Base-by-base conservation (phyloP, 2,797 vertebrate genomes). In the Anableps anableps region DNA sequence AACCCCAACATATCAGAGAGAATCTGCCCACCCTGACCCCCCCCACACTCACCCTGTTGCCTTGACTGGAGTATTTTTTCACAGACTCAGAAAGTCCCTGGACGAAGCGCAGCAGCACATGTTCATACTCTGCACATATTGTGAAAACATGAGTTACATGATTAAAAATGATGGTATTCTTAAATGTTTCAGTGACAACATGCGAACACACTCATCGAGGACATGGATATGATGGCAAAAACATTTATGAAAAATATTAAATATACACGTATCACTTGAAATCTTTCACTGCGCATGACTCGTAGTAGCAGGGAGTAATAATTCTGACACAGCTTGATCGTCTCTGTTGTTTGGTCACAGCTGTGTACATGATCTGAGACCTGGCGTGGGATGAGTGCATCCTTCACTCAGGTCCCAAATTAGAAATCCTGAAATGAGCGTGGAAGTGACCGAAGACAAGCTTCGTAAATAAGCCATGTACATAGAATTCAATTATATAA, bases 81-180 rank as follows among this genome's bases (percentile, higher is more conserved):
- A 97, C 96, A 0, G 97, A 95, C 2, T 98, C 97, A 0, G 94
- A 88, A 4, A 98, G 97, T 84, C 96, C 96, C 19, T 96, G 95
- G 53, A 91, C 86, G 53, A 97, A 96, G 8, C 94, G 95, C n/a
- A 84, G 93, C 86, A 98, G 92, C 82, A 96, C 96, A 0, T 88
- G 88, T 48, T 96, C 88, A 84, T 98, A 98, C 82, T 98, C 97
- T 98, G 80, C 23, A 90, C 29, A 85, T 11, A 72, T 13, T 82
- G 82, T 51, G 29, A 60, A 71, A 86, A 76, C 82, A 13, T n/a
- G 7, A 29, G 60, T 80, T 26, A 76, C 8, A 14, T 9, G 72
- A 31, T 66, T 55, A 29, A 29, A 38, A 26, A 45, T 9, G 11
- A 43, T 10, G 1, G 48, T n/a, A 43, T 5, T 9, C 9, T 43